Conservation (phyloP, 2,888 invertebrate species). For the Tenthredo mesomela region DNA sequence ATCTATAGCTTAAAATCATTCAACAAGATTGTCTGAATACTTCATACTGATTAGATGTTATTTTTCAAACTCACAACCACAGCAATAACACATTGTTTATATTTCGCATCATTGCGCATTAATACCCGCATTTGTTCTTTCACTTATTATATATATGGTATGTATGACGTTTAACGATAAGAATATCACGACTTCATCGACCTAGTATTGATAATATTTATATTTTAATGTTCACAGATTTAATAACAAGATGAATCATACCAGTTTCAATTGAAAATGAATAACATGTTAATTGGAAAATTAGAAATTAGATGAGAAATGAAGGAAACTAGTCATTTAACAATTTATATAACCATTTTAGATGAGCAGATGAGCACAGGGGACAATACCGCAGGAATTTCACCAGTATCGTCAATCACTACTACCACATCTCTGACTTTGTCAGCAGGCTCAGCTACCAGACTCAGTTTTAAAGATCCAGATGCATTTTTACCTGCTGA, state of each 20-base stretch:
- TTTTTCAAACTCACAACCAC: background rate
- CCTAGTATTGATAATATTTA: background rate
- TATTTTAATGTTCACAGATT: background rate
- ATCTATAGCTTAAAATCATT: background rate
- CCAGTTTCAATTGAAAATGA: background rate
- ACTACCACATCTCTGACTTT: constrained; percentile 58
- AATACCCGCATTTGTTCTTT: background rate
- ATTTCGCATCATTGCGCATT: background rate
- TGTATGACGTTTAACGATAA: background rate
- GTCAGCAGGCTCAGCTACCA: constrained; percentile 63
- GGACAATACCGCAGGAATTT: constrained; percentile 24
- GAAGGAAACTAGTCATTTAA: background rate
- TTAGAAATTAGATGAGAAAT: background rate
- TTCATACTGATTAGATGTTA: background rate
- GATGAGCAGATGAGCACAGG: constrained; percentile 45
- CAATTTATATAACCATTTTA: background rate
- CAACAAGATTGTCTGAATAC: background rate
- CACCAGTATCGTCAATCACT: constrained; percentile 57
- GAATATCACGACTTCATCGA: background rate
- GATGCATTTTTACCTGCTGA: constrained; percentile 81
- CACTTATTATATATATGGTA: background rate
- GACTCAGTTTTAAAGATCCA: constrained; percentile 79
- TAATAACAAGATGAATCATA: background rate
- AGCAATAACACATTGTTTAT: background rate
- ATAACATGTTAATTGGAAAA: background rate